Evolutionary conservation across 1,140 invertebrate genomes (phyloP).

Genomic region (Caenorhabditis remanei): DNA sequence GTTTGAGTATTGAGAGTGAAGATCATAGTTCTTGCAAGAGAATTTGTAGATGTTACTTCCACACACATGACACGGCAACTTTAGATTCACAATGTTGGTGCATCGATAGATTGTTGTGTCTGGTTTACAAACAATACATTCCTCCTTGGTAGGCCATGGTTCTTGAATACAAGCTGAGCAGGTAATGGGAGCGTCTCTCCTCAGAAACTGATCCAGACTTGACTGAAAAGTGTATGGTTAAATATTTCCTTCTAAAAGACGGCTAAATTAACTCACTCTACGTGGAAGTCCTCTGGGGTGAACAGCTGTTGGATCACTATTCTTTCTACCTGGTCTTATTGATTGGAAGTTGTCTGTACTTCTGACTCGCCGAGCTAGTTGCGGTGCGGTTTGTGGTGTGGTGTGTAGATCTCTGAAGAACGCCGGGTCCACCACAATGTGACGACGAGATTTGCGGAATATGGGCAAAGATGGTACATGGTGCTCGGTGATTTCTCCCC

Average conservation of each 20-base stretch:
- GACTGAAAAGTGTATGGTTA: background rate
- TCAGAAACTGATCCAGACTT: background rate
- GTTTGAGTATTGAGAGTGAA: background rate
- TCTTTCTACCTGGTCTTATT: background rate
- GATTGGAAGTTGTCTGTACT: background rate
- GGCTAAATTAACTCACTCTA: background rate
- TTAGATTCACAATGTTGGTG: background rate
- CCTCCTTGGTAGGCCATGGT: conserved; percentile 12
- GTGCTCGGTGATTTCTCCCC: background rate
- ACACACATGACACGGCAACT: background rate
- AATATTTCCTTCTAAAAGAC: no score
- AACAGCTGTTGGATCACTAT: background rate
- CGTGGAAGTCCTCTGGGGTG: background rate
- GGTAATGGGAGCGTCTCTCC: background rate
- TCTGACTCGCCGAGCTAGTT: background rate
- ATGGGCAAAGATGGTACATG: background rate
- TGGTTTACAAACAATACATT: background rate
- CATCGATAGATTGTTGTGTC: background rate
- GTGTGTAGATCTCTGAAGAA: background rate
- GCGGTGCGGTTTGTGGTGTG: background rate
- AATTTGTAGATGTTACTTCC: conserved; percentile 10
- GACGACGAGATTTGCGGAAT: background rate
- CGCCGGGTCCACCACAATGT: background rate
- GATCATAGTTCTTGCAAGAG: background rate
- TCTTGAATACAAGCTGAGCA: background rate